A percentile compares a stretch with the other conserved stretches of the same genome.
phyloP scores from a whole-genome alignment of 2,797 vertebrate species.

The Jordanella pulchra region DNA sequence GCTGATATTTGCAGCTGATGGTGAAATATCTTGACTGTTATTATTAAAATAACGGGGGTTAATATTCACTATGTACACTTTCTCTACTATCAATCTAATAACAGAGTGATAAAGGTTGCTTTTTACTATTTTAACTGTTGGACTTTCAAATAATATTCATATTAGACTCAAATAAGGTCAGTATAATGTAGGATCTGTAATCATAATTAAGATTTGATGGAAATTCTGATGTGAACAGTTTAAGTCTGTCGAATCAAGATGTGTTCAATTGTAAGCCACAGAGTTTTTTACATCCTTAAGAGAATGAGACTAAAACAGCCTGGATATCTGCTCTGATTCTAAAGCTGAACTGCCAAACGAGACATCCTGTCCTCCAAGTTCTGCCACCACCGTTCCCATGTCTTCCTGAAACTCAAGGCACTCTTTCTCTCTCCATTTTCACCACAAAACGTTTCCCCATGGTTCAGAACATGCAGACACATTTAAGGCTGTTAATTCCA shows the following conservation, averaged over 20 bases:
- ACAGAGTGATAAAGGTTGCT: not conserved
- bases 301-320: not conserved
- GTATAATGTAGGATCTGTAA: not conserved
- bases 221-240: not conserved
- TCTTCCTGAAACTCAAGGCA: constrained; percentile 65
- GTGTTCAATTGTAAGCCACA: not conserved
- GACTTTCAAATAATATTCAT: not conserved
- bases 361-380: constrained; percentile 78
- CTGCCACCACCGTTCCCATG: constrained; percentile 38
- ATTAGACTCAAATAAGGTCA: not conserved
- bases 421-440: too few relatives aligned
- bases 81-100: not conserved
- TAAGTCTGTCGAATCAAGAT: not conserved
- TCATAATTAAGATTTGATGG: not conserved
- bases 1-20: not conserved
- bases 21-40: not conserved
- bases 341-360: constrained; percentile 79
- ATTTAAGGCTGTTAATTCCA: not conserved
- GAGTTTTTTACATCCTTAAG: not conserved
- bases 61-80: not conserved
- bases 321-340: constrained; percentile 54
- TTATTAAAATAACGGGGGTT: not conserved
- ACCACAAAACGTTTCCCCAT: too few relatives aligned
- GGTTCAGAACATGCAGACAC: too few relatives aligned
- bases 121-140: not conserved